Base-by-base conservation (phyloP, 92 coral and sea anemone species). In the Siderastrea siderea region DNA sequence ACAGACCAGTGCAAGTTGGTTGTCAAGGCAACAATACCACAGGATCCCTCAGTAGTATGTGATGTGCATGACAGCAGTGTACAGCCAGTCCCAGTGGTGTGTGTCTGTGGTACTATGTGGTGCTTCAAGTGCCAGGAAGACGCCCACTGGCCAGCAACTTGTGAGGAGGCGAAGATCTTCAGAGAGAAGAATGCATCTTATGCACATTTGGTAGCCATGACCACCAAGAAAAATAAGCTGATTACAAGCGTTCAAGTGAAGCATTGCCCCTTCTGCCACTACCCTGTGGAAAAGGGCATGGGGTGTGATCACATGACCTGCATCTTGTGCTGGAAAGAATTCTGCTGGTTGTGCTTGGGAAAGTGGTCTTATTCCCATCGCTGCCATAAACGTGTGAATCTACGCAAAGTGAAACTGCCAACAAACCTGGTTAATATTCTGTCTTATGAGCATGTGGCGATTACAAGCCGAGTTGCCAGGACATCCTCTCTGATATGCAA, bases 291-390 rank as follows among this genome's bases (percentile, higher is more conserved):
- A 77, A 96, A 96, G 85, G 81, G 84, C 61, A 82, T 11, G 14
- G 99, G 99, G 38, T 96, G 99, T 76, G 88, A 84, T 64, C 94
- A 91, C 88, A 96, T 96, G 99, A 1, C 16, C 4, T 96, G 99
- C 38, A 55, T 16, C 91, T 86, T 91, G 17, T 96, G 98, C 71
- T 75, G 68, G 44, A 91, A 83, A 1, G 87, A 86, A 47, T 96
- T 94, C 80, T 96, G 98, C 84, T 96, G 95, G 99, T 87, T 82
- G 19, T 94, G 98, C 66, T 62, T 89, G 8, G 47, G 48, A 17
- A 79, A n/a, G 57, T n/a, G 45, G 46, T 47, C 50, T 47, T n/a
- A 66, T 47, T 11, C 43, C 26, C 47, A 74, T 47, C 47, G 61
- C 19, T 66, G 53, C 13, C 2, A 67, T 15, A 82, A 63, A 52